phyloP scores from a whole-genome alignment of 2,888 invertebrate species.

The Acanthosepion esculentum region DNA sequence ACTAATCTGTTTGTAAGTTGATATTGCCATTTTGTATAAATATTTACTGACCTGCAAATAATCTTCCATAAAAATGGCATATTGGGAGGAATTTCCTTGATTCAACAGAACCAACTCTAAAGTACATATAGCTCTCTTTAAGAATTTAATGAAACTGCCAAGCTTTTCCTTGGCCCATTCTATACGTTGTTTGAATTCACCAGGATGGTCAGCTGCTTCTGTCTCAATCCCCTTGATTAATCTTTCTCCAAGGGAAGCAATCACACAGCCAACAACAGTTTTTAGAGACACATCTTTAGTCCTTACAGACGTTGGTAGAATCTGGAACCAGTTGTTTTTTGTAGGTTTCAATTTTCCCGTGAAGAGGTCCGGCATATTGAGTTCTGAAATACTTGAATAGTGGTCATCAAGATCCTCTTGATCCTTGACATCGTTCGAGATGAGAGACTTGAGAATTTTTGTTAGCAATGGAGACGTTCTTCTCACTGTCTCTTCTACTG shows the following conservation, averaged over 20 bases:
- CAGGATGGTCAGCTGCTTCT: neutral
- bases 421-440: neutral
- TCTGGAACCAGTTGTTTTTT: conserved; percentile 8
- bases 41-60: neutral
- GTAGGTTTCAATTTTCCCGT: conserved; percentile 34
- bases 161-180: neutral
- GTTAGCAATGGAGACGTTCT: neutral
- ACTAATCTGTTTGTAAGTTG: neutral
- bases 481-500: conserved; percentile 6
- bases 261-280: conserved; percentile 36
- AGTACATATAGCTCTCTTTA: conserved; percentile 24
- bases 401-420: neutral
- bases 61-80: neutral
- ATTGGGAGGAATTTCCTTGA: neutral
- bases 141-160: neutral
- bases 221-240: neutral
- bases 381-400: neutral
- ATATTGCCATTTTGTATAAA: neutral
- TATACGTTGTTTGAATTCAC: neutral
- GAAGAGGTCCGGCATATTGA: neutral
- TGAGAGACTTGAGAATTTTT: neutral
- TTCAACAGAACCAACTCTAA: neutral
- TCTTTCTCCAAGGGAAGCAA: conserved; percentile 12
- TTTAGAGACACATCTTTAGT: conserved; percentile 14
- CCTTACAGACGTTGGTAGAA: neutral